These are phyloP conservation scores for Panurus biarmicus DNA, from an alignment of 2,113 vertebrate species.

Conservation along the genomic window DNA sequence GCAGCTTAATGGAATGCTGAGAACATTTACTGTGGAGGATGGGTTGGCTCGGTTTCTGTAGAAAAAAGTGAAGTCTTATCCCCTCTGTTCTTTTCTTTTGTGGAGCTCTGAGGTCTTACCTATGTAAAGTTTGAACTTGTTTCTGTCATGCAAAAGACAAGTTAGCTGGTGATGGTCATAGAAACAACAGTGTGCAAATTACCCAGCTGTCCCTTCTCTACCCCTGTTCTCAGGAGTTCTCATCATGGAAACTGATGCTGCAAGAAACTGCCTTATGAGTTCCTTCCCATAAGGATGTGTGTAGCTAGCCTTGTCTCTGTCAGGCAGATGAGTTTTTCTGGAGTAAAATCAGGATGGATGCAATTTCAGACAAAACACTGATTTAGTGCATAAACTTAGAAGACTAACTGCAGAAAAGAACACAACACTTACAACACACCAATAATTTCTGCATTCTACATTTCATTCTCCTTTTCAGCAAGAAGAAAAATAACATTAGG, in stretches of 20 bases:
- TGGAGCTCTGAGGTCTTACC: background rate
- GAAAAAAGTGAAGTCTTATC: background rate
- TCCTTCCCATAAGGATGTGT: accelerated
- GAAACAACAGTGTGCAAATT: background rate
- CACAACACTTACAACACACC: background rate
- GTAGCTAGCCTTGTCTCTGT: background rate
- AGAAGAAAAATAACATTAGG: background rate
- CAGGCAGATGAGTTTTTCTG: background rate
- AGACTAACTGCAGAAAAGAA: background rate
- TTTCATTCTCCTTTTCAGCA: background rate
- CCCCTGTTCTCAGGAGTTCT: background rate
- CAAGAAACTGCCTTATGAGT: background rate
- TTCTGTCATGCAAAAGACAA: background rate
- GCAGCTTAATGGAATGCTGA: background rate
- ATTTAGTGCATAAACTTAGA: background rate
- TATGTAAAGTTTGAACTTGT: background rate
- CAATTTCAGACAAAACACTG: background rate
- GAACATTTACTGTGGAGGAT: background rate
- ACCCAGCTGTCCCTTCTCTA: background rate
- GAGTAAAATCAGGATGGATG: background rate
- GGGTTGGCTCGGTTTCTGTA: background rate
- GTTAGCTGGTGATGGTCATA: background rate
- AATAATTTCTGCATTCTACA: background rate
- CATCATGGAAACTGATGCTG: background rate
- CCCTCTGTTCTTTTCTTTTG: background rate